A percentile compares a stretch with the other conserved stretches of the same genome.
These are phyloP conservation scores for Chrysomela aeneicollis DNA, from an alignment of 2,888 invertebrate genomes.

Conservation along the genomic window DNA sequence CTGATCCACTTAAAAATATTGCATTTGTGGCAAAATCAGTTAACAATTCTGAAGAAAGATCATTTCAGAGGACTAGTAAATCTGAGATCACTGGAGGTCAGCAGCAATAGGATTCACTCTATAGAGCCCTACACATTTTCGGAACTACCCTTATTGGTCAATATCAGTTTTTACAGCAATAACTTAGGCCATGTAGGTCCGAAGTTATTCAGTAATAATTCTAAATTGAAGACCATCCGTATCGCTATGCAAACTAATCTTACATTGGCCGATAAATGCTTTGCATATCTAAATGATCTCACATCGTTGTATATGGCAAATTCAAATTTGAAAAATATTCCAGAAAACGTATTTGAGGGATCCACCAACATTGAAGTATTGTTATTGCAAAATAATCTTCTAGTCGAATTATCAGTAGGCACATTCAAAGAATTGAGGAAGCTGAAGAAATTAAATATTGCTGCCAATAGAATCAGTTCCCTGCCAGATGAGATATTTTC, in stretches of 20 bases:
- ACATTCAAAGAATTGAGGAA: slow-evolving; percentile 70
- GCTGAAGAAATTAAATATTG: slow-evolving; percentile 73
- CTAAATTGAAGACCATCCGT: slow-evolving; percentile 66
- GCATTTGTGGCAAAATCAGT: slow-evolving; percentile 70
- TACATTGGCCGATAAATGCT: slow-evolving; percentile 50
- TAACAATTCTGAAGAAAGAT: slow-evolving; percentile 60
- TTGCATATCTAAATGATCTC: slow-evolving; percentile 64
- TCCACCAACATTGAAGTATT: slow-evolving; percentile 68
- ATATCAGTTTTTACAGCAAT: slow-evolving; percentile 45
- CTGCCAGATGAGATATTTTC: slow-evolving; percentile 70
- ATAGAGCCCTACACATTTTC: slow-evolving; percentile 69
- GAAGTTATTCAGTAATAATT: slow-evolving; percentile 69
- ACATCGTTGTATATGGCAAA: slow-evolving; percentile 40
- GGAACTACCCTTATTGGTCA: slow-evolving; percentile 41
- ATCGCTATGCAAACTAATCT: slow-evolving; percentile 57
- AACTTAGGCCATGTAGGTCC: slow-evolving; percentile 66
- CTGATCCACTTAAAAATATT: slow-evolving; percentile 70
- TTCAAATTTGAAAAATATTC: slow-evolving; percentile 64
- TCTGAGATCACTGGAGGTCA: slow-evolving; percentile 74
- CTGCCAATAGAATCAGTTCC: slow-evolving; percentile 70
- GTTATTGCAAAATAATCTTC: slow-evolving; percentile 68
- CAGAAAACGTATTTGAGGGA: slow-evolving; percentile 70
- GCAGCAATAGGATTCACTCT: slow-evolving; percentile 70
- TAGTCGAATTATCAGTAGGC: slow-evolving; percentile 61
- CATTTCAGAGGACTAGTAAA: slow-evolving; percentile 71